Conservation (phyloP, 2,113 vertebrate species). For the Lutjanus erythropterus region DNA sequence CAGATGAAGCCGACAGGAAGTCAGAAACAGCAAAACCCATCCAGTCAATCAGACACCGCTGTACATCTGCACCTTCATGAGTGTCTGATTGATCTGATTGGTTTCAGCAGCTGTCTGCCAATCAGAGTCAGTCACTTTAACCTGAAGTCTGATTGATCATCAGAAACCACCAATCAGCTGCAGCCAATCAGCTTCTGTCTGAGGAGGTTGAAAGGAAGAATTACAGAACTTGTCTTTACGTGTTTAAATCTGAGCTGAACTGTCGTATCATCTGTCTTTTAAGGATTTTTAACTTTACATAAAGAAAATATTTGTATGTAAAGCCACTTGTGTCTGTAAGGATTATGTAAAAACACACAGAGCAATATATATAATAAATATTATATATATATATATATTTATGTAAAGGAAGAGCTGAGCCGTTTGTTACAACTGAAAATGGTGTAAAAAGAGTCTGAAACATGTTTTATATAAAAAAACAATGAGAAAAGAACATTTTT, state of each 20-base stretch:
- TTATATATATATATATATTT: conserved; percentile 45
- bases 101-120: too few species aligned
- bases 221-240: background rate
- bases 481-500: background rate
- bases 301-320: conserved; percentile 13
- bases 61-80: too few species aligned
- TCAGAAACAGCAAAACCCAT: too few species aligned
- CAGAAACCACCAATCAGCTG: conserved; percentile 2
- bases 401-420: conserved; percentile 21
- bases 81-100: background rate
- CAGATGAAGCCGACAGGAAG: too few species aligned
- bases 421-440: too few species aligned
- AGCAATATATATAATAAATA: conserved; percentile 44
- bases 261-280: background rate
- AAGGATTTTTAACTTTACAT: conserved; percentile 8
- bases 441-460: too few species aligned
- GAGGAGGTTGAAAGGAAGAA: background rate
- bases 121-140: conserved; percentile 5
- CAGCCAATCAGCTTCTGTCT: background rate
- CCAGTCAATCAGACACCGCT: too few species aligned
- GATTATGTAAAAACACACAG: background rate
- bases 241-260: background rate
- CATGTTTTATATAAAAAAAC: background rate
- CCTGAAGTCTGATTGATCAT: background rate
- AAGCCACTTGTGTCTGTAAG: conserved; percentile 10